Conservation (phyloP, 2,797 vertebrate genomes). For the Rhyacichthys aspro region DNA sequence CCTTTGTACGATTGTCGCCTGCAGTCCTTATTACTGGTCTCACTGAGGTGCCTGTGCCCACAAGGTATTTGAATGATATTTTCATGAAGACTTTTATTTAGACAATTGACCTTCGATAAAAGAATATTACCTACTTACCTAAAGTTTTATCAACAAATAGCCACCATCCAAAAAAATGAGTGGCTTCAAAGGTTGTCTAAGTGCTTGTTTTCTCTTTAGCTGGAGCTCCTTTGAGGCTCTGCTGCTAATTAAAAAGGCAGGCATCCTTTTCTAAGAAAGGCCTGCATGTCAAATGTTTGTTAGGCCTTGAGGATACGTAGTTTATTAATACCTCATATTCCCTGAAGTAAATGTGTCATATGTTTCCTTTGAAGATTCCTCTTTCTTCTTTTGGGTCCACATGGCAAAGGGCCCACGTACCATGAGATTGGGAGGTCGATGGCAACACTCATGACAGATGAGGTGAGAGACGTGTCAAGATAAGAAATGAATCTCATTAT, state of each 20-base stretch:
- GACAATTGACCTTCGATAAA: not conserved
- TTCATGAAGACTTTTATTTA: not conserved
- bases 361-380: slow-evolving; percentile 84
- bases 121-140: not conserved
- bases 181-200: no score
- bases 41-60: slow-evolving; percentile 96
- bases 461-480: slow-evolving; percentile 78
- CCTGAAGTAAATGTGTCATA: not conserved
- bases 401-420: slow-evolving; percentile 92
- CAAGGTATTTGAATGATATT: slow-evolving; percentile 79
- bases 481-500: not conserved
- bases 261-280: not conserved
- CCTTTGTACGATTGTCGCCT: slow-evolving; percentile 91
- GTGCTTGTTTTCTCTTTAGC: no score
- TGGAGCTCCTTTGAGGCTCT: not conserved
- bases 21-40: slow-evolving; percentile 93
- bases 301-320: not conserved
- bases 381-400: slow-evolving; percentile 92
- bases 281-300: not conserved
- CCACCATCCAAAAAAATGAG: no score
- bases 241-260: not conserved
- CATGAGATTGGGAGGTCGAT: slow-evolving; percentile 98
- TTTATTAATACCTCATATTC: not conserved
- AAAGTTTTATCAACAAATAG: no score
- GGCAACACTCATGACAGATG: slow-evolving; percentile 97